These are phyloP conservation scores for Lucinisca nassula DNA, from an alignment of 2,888 invertebrate genomes.

Conservation along the genomic window DNA sequence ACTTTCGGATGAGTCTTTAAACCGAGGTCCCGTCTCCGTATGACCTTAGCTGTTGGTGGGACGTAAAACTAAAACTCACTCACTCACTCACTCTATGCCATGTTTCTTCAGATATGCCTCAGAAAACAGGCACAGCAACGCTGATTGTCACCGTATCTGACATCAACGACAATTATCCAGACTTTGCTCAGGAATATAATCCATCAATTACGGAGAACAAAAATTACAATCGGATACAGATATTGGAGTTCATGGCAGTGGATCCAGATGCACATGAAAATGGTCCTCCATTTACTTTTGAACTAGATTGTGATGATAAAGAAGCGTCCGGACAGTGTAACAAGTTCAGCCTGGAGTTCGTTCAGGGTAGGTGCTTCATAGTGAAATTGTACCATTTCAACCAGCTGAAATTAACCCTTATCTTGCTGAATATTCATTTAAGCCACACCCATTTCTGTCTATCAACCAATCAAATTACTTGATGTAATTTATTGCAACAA, in stretches of 20 bases:
- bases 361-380: constrained; percentile 15
- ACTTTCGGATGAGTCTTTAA: too few relatives aligned
- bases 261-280: constrained; percentile 83
- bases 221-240: background rate
- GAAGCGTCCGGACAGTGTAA: constrained; percentile 36
- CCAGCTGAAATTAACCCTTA: too few relatives aligned
- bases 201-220: constrained; percentile 63
- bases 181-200: constrained; percentile 91
- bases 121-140: constrained; percentile 94
- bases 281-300: constrained; percentile 93
- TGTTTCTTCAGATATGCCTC: constrained; percentile 80
- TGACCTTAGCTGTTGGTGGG: too few relatives aligned
- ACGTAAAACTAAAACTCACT: too few relatives aligned
- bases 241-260: constrained; percentile 67
- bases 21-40: too few relatives aligned
- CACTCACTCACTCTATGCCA: too few relatives aligned
- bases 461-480: too few relatives aligned
- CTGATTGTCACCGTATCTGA: constrained; percentile 97
- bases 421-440: too few relatives aligned
- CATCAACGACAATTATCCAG: constrained; percentile 99
- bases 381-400: too few relatives aligned
- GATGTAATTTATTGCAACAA: too few relatives aligned
- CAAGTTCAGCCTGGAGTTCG: constrained; percentile 12
- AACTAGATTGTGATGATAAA: constrained; percentile 54
- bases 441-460: too few relatives aligned